Percentiles rank a stretch among this genome's conserved stretches.
phyloP scores from a whole-genome alignment of 2,113 vertebrate species.

The Hucho hucho region DNA sequence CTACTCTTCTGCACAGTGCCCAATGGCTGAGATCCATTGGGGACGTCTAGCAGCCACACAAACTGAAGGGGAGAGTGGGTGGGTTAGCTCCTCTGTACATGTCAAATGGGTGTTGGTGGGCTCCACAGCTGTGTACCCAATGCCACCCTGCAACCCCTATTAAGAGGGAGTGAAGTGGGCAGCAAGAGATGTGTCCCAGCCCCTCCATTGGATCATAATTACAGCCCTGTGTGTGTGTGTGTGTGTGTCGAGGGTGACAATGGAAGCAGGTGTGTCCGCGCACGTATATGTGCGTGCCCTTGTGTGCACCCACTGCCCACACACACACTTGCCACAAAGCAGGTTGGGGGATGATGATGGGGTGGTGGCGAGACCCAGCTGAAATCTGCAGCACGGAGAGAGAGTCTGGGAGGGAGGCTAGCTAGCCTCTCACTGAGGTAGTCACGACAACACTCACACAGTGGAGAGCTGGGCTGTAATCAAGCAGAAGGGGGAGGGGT shows the following conservation, averaged over 20 bases:
- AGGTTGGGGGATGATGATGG: background rate
- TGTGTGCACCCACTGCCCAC: background rate
- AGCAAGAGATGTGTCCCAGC: background rate
- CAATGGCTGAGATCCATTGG: too few species aligned
- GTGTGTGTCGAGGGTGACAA: background rate
- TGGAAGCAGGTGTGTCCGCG: background rate
- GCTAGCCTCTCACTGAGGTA: background rate
- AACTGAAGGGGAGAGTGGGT: background rate
- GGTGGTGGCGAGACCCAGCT: background rate
- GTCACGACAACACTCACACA: background rate
- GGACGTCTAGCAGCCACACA: too few species aligned
- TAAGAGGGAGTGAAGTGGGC: background rate
- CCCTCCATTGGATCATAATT: constrained; percentile 1
- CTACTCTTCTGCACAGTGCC: too few species aligned
- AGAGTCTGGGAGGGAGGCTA: background rate
- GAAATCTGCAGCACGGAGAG: background rate
- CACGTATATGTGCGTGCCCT: background rate
- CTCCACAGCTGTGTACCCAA: background rate
- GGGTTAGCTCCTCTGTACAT: background rate
- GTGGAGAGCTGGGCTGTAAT: background rate
- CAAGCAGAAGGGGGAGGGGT: background rate
- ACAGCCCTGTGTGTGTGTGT: background rate
- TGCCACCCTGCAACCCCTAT: background rate
- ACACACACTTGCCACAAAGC: too few species aligned
- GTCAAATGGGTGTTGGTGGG: background rate